These are phyloP conservation scores for Nematostella vectensis DNA, from an alignment of 92 coral and sea anemone species.

Conservation along the genomic window DNA sequence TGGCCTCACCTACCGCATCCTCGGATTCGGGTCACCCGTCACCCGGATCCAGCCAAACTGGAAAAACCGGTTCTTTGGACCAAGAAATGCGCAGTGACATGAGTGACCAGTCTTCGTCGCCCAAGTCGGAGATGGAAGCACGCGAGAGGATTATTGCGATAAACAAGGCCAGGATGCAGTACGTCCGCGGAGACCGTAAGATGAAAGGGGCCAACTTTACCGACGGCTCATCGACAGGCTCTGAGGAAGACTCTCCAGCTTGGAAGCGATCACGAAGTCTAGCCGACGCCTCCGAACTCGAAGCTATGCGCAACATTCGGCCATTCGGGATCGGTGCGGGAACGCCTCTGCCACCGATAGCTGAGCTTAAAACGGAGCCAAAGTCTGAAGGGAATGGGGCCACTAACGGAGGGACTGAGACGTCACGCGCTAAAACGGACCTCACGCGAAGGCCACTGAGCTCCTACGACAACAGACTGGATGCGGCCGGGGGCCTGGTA, in stretches of 20 bases:
- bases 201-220: constrained; percentile 30
- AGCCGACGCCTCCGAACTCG: constrained; percentile 70
- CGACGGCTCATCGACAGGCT: constrained; percentile 23
- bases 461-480: constrained; percentile 69
- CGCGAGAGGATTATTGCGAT: constrained; percentile 43
- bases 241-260: constrained; percentile 35
- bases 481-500: constrained; percentile 85
- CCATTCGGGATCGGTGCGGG: constrained; percentile 44
- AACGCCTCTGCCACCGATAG: constrained; percentile 44
- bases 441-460: constrained; percentile 36
- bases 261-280: constrained; percentile 80
- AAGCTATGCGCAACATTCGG: constrained; percentile 33
- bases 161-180: constrained; percentile 35
- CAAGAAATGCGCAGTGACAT: constrained; percentile 70
- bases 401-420: constrained; percentile 1
- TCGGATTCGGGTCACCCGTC: constrained; percentile 87
- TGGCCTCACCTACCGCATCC: constrained; percentile 76
- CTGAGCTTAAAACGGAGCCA: constrained; percentile 53
- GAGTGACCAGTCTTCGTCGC: constrained; percentile 64
- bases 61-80: constrained; percentile 52
- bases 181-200: constrained; percentile 44
- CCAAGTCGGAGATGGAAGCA: constrained; percentile 44
- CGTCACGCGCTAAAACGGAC: constrained; percentile 15
- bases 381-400: constrained; percentile 8
- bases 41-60: constrained; percentile 69